Percentiles rank a stretch among this genome's conserved stretches.
Evolutionary conservation across 2,888 invertebrate species (phyloP).

Genomic region (Carabus problematicus): DNA sequence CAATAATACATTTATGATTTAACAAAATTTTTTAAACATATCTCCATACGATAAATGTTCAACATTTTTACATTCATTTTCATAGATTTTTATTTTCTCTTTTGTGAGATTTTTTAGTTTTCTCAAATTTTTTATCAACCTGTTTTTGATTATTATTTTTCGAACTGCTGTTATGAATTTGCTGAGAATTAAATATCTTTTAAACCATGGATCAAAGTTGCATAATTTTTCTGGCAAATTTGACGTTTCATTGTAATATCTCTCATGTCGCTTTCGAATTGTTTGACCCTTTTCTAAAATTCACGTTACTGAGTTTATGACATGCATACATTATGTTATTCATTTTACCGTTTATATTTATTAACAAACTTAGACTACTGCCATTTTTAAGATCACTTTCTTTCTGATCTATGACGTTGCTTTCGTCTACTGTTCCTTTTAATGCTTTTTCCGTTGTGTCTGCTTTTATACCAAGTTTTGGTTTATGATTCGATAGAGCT

Average conservation of each 20-base stretch:
- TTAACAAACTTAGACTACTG: not conserved
- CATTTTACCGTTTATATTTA: not conserved
- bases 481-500: slow-evolving; percentile 16
- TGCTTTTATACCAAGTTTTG: slow-evolving; percentile 10
- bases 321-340: not conserved
- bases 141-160: slow-evolving; percentile 50
- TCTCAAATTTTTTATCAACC: slow-evolving; percentile 51
- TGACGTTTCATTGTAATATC: slow-evolving; percentile 12
- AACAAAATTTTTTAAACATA: slow-evolving; percentile 21
- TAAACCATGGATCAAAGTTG: slow-evolving; percentile 53
- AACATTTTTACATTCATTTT: slow-evolving; percentile 6
- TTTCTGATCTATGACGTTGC: not conserved
- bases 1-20: too few relatives aligned
- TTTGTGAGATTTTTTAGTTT: slow-evolving; percentile 46
- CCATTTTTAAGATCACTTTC: not conserved
- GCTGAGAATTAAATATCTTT: slow-evolving; percentile 50
- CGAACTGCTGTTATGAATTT: slow-evolving; percentile 53
- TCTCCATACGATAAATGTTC: slow-evolving; percentile 18
- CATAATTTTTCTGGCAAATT: slow-evolving; percentile 43
- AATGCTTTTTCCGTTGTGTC: not conserved
- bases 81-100: slow-evolving; percentile 16
- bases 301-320: not conserved
- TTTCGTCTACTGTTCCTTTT: not conserved
- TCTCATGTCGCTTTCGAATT: slow-evolving; percentile 24
- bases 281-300: slow-evolving; percentile 19